These are phyloP conservation scores for Mimumesa dahlbomi DNA, from an alignment of 2,888 invertebrate species.

Conservation along the genomic window DNA sequence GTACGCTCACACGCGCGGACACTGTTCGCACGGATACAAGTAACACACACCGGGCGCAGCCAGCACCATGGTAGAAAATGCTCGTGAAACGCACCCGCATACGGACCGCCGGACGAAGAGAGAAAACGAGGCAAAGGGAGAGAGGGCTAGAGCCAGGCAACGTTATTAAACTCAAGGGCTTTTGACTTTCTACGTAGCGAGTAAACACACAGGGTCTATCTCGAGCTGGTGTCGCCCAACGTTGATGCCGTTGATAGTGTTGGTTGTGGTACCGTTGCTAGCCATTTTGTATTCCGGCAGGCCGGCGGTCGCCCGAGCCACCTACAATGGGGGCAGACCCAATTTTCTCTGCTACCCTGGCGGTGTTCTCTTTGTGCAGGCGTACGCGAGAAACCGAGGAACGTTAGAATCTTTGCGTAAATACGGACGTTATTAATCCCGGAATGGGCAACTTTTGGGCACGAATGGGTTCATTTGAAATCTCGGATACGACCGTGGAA, in stretches of 20 bases:
- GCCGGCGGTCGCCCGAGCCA: slow-evolving; percentile 11
- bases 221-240: slow-evolving; percentile 8
- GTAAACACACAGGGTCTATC: slow-evolving; percentile 62
- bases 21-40: neutral
- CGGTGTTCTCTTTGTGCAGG: slow-evolving; percentile 14
- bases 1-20: neutral
- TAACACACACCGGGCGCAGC: neutral
- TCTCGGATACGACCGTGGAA: slow-evolving; percentile 8
- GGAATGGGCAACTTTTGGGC: slow-evolving; percentile 42
- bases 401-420: slow-evolving; percentile 47
- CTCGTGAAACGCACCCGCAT: neutral
- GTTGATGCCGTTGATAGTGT: slow-evolving; percentile 9
- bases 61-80: neutral
- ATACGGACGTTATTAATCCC: slow-evolving; percentile 52
- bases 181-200: slow-evolving; percentile 68
- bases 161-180: slow-evolving; percentile 75
- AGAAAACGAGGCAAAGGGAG: neutral
- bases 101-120: neutral
- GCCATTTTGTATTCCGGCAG: slow-evolving; percentile 50
- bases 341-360: slow-evolving; percentile 24
- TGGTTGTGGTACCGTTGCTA: slow-evolving; percentile 11
- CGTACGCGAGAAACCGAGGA: slow-evolving; percentile 31
- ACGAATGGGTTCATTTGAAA: slow-evolving; percentile 34
- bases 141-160: slow-evolving; percentile 23
- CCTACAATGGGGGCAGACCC: slow-evolving; percentile 35